Evolutionary conservation across 2,797 vertebrate species (phyloP).

Genomic region (Tenualosa thibaudeaui): DNA sequence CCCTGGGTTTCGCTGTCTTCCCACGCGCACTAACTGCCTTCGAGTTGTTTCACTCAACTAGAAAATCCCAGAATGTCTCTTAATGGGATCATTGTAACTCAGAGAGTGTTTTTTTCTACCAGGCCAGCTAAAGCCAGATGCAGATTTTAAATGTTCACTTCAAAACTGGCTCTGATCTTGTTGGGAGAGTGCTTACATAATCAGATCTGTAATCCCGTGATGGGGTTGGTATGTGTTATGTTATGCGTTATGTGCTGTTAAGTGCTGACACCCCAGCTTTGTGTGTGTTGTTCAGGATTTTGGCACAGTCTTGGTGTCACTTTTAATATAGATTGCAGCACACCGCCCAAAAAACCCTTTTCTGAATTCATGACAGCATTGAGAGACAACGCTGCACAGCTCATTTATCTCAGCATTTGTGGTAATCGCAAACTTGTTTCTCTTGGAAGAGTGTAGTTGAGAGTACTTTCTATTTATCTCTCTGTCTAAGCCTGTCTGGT

Average conservation of each 20-base stretch:
- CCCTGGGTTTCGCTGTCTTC: background rate
- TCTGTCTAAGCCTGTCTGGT: background rate
- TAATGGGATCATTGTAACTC: slow-evolving; percentile 54
- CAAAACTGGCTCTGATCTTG: slow-evolving; percentile 56
- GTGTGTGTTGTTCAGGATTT: background rate
- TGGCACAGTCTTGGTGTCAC: background rate
- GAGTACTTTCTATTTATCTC: background rate
- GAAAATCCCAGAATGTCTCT: slow-evolving; percentile 52
- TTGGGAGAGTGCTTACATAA: slow-evolving; percentile 49
- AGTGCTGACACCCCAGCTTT: slow-evolving; percentile 14
- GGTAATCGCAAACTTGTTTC: background rate
- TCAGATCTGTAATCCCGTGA: slow-evolving; percentile 61
- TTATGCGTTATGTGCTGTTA: slow-evolving; percentile 28
- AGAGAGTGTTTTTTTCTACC: slow-evolving; percentile 37
- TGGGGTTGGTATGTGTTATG: slow-evolving; percentile 32
- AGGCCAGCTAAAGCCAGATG: slow-evolving; percentile 45
- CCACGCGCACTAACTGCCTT: background rate
- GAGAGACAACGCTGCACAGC: background rate
- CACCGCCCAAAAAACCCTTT: background rate
- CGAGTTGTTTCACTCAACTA: slow-evolving; percentile 44
- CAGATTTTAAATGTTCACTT: slow-evolving; percentile 59
- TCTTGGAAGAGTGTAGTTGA: background rate
- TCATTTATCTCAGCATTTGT: background rate
- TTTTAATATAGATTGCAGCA: slow-evolving; percentile 13
- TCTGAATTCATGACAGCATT: background rate